Conservation (phyloP, 2,797 vertebrate genomes). For the Pangasius mekongensis region DNA sequence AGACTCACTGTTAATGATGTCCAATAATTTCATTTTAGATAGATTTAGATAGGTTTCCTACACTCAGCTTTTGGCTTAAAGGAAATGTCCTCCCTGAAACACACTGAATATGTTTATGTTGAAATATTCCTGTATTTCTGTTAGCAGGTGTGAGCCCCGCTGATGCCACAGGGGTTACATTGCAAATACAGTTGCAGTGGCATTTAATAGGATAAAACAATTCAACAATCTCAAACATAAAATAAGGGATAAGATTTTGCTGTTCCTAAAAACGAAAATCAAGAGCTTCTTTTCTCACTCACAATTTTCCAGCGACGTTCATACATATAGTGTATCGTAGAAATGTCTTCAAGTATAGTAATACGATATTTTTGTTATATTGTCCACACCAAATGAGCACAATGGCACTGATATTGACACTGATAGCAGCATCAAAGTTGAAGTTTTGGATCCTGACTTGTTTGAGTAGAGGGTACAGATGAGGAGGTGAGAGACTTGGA, state of each 20-base stretch:
- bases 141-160: not conserved
- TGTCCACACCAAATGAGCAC: not conserved
- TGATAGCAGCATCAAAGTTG: not conserved
- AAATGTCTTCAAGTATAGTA: not conserved
- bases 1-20: slow-evolving; percentile 46
- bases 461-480: not conserved
- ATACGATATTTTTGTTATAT: not conserved
- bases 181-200: not conserved
- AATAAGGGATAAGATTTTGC: not conserved
- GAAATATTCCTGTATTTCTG: not conserved
- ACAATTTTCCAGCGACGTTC: not conserved
- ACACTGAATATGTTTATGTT: not conserved
- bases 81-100: not conserved
- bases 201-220: not conserved
- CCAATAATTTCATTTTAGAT: slow-evolving; percentile 1
- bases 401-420: no score
- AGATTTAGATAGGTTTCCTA: not conserved
- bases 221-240: not conserved
- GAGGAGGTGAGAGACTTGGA: not conserved
- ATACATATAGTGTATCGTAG: not conserved
- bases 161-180: not conserved
- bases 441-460: not conserved
- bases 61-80: not conserved
- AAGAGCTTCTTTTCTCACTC: no score
- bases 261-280: not conserved